Base-by-base conservation (phyloP, 2,888 invertebrate genomes). In the Bedellia somnulentella region DNA sequence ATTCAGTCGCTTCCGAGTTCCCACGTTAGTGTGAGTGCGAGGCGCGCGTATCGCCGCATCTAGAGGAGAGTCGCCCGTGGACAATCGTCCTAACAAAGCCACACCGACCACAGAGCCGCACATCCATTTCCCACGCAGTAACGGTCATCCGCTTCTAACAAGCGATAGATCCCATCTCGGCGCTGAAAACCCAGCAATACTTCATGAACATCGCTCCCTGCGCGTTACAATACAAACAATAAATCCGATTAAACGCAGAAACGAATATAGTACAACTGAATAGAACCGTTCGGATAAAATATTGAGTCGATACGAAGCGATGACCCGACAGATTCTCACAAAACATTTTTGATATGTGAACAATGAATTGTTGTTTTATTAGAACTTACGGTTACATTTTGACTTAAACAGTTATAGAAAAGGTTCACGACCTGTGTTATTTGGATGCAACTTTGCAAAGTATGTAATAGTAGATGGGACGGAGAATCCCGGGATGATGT, bases 1-100 rank as follows among this genome's bases (percentile, higher is more conserved):
- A n/a, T n/a, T n/a, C n/a, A n/a, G n/a, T n/a, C 56, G 55, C 49
- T 48, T 43, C 47, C 54, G 23, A 25, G 22, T 13, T 75, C 73
- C 73, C 73, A 71, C 66, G 66, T 62, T 59, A 60, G 68, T 71
- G 70, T 73, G 57, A 52, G 50, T 49, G 52, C 58, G 45, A 47
- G 54, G 50, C 46, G 35, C 39, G 16, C 44, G 57, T 75, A 75
- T 73, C 73, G 62, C 51, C 49, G 46, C 64, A 73, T 73, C 73
- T 73, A 66, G 63, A 57, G 60, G 58, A 57, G 60, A n/a, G n/a
- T n/a, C n/a, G 56, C 60, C 53, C 51, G 70, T 70, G 73, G 71
- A 75, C 73, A 73, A 67, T 71, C 70, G 63, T 61, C 70, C 63
- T 70, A 75, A 73, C 73, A 75, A 75, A 73, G 71, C 62, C 55